Percentiles rank a stretch among this genome's conserved stretches.
Conservation (phyloP, 2,113 vertebrate species). For the Globicephala melas region DNA sequence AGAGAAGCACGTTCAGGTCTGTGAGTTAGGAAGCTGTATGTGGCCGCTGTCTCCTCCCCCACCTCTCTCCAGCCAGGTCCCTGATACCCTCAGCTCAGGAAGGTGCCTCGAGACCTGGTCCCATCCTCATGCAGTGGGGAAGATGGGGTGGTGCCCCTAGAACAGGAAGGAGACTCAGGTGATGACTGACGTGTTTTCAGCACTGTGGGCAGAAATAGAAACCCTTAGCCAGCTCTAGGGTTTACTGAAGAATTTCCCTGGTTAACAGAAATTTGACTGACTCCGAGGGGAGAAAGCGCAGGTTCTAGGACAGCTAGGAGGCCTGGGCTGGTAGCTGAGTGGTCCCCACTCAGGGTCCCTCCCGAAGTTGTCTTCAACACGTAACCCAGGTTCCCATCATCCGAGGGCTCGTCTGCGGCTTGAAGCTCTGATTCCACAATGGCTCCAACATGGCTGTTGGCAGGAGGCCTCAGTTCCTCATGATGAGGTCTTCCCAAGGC, state of each 20-base stretch:
- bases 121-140: background rate
- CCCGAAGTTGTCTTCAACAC: background rate
- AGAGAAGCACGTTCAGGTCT: background rate
- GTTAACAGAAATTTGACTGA: background rate
- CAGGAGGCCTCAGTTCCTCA: background rate
- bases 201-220: background rate
- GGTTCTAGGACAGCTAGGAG: background rate
- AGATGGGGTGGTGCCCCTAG: background rate
- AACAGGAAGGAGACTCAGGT: background rate
- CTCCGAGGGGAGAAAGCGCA: background rate
- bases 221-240: constrained; percentile 18
- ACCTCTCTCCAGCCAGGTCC: background rate
- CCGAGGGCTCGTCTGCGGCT: background rate
- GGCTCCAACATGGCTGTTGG: background rate
- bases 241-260: background rate
- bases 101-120: background rate
- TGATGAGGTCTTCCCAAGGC: background rate
- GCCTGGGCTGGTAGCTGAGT: background rate
- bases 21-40: background rate
- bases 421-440: background rate
- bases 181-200: background rate
- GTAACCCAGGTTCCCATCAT: background rate
- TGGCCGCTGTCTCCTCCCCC: background rate
- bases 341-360: background rate
- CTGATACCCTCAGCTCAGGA: background rate